Evolutionary conservation across 2,113 vertebrate genomes (phyloP), one percentile per base, ranked within the genome.

Genomic region (Clupea harengus): DNA sequence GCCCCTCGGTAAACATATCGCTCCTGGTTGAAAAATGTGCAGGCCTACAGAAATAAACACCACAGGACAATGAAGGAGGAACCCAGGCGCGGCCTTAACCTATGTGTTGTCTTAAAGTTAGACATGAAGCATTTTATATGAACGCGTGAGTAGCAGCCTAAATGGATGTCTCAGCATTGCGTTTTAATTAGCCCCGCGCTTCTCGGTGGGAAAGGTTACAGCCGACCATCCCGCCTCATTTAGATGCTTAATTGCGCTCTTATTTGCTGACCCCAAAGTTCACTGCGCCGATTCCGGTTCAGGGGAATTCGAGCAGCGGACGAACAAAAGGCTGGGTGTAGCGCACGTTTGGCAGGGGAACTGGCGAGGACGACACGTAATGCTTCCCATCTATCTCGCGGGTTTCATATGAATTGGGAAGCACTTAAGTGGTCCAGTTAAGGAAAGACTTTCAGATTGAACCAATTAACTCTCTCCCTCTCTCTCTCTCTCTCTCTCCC

Each of bases 231-330:
- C 92, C 81, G 88, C 85, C 93, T 83, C 93, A 94, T 95, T 95
- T 94, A 94, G 94, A 95, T 91, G 91, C 92, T 93, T 94, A 95
- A 95, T 95, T 95, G 92, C 88, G 85, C 87, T 88, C 93, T 94
- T 93, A 94, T 94, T 95, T 94, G 90, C 91, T 95, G 94, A 95
- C 94, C 95, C 87, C 91, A 85, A 85, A 90, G 94, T 94, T 95
- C 95, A 95, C 87, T 88, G 85, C 91, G 92, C 92, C 91, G 94
- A 91, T 94, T 94, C 92, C 93, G 93, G 92, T 86, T 85, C 91
- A 92, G 85, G 82, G 92, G 92, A 91, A 92, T 78, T 32, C 11
- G 91, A 92, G 93, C 92, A 89, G 92, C 89, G 87, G 89, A 89
- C 67, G 92, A 94, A 93, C 93, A 78, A 94, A 94, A 94, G 92